Percentiles rank a stretch among this genome's conserved stretches.
phyloP scores from a whole-genome alignment of 2,797 vertebrate species.

The Buceros bicornis region DNA sequence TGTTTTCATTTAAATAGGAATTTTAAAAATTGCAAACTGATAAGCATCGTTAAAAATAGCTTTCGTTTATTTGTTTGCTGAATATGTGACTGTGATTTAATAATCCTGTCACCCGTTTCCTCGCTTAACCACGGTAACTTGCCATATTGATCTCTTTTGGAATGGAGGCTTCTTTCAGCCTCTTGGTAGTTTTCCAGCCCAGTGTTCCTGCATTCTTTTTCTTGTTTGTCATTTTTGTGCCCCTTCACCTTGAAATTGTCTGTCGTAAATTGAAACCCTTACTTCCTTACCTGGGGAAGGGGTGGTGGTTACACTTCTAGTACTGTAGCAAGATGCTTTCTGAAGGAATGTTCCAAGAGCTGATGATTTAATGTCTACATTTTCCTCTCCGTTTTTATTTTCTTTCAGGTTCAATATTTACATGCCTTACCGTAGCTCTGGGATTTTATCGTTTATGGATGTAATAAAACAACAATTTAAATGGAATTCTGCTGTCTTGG shows the following conservation, averaged over 20 bases:
- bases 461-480: constrained; percentile 61
- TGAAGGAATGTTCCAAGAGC: background rate
- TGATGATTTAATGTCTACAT: background rate
- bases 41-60: background rate
- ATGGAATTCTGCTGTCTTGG: constrained; percentile 18
- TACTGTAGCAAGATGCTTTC: background rate
- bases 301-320: background rate
- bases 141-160: background rate
- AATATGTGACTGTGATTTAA: background rate
- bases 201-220: background rate
- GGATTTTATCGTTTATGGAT: constrained; percentile 98
- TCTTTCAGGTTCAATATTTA: constrained; percentile 93
- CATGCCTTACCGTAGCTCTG: constrained; percentile 93
- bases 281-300: background rate
- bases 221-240: background rate
- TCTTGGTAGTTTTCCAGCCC: background rate
- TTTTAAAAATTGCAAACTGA: background rate
- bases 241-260: background rate
- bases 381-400: background rate
- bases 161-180: background rate
- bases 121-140: constrained; percentile 6
- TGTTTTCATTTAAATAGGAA: background rate
- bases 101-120: background rate
- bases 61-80: background rate
- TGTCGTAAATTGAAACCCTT: background rate